Evolutionary conservation across 2,888 invertebrate genomes (phyloP), one percentile per base, ranked within the genome.

Genomic region (Sinelater perroti): DNA sequence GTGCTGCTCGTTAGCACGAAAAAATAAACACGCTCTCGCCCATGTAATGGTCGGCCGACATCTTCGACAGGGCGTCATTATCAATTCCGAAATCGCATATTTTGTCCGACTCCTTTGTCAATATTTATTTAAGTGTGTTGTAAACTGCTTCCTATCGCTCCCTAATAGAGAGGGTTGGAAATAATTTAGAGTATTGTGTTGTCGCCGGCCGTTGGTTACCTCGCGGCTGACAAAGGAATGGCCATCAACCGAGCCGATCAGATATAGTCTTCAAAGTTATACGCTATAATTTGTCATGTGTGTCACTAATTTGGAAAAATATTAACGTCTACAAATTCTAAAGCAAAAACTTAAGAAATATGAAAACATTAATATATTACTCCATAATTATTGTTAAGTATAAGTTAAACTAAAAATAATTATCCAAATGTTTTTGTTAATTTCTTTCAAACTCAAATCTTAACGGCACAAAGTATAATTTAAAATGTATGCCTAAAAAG

Each of bases 41-140:
- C 38, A 33, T 30, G 50, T 56, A 56, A 56, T 51, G 38, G 47
- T 46, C 45, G 26, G 52, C 47, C 50, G 54, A 54, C 49, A 58
- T 47, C 53, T 58, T 58, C 50, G 33, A 54, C 50, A 38, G 53
- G 40, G 47, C 38, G 58, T 58, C 54, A 53, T 58, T 58, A 58
- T 58, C 58, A 49, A 54, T 57, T 63, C 58, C 26, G 54, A 53
- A 63, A 57, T 60, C 56, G 56, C 57, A 56, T 58, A 60, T 51
- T 50, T 53, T 52, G 55, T 58, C 45, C 54, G 45, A 49, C 56
- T 62, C 60, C 58, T 56, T 62, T 64, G 64, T 64, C 62, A 61
- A 63, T 64, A 64, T 64, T 64, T 64, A 64, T 63, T 61, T 64
- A 64, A 62, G 56, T 62, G 57, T 61, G 60, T 56, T 63, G 57